phyloP scores from a whole-genome alignment of 2,113 vertebrate species.

The Daphoenositta chrysoptera region DNA sequence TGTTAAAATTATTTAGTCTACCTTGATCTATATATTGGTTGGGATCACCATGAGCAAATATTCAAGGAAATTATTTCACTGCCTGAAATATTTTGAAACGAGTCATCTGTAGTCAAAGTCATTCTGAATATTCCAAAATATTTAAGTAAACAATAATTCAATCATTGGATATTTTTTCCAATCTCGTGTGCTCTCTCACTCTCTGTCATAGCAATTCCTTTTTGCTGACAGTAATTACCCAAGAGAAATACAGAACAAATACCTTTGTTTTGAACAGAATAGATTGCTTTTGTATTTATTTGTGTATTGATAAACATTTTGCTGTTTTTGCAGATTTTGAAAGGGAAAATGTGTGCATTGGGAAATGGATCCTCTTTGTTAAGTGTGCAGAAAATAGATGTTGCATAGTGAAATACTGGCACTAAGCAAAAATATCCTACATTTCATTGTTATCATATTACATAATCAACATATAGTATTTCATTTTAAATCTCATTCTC shows the following conservation, averaged over 20 bases:
- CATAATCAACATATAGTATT: neutral
- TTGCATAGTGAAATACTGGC: neutral
- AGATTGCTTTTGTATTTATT: neutral
- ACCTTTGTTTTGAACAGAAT: neutral
- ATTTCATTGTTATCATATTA: neutral
- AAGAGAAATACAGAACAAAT: neutral
- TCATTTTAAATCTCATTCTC: neutral
- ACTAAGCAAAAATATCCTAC: neutral
- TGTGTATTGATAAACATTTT: neutral
- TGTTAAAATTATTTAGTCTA: accelerated
- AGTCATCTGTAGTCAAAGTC: neutral
- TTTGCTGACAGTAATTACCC: neutral
- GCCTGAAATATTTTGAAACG: neutral
- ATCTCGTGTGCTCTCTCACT: neutral
- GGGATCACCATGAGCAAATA: neutral
- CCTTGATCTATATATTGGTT: neutral
- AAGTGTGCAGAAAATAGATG: neutral
- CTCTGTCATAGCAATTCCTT: neutral
- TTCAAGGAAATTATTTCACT: neutral
- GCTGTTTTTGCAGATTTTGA: neutral
- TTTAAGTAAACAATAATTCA: neutral
- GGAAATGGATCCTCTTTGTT: neutral
- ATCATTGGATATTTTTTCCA: neutral
- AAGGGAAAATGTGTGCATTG: neutral
- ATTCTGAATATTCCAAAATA: neutral